These are phyloP conservation scores for Anhinga rufa DNA, from an alignment of 2,113 vertebrate species.

Conservation along the genomic window DNA sequence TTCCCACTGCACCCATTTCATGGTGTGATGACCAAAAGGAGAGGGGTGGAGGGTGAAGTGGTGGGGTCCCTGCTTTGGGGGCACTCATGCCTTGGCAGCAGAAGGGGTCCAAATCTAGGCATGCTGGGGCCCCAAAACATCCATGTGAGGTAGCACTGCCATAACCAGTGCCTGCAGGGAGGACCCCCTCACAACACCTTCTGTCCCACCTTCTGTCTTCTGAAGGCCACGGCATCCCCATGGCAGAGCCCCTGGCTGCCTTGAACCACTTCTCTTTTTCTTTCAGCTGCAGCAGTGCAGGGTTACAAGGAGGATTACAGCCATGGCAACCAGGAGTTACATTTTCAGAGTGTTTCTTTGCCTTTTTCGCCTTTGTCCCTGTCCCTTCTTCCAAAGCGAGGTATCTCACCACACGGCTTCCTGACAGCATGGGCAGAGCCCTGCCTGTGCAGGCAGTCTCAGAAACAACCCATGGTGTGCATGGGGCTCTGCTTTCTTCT, in stretches of 20 bases:
- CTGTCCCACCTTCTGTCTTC: background rate
- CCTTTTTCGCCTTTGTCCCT: background rate
- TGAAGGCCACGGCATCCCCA: background rate
- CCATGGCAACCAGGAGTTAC: background rate
- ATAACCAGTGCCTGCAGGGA: background rate
- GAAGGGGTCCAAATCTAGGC: background rate
- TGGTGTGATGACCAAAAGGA: background rate
- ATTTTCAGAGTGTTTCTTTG: background rate
- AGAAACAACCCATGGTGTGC: rapidly evolving
- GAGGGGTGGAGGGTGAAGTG: background rate
- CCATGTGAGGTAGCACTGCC: background rate
- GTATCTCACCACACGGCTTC: rapidly evolving
- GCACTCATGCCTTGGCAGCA: background rate
- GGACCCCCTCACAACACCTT: background rate
- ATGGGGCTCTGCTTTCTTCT: background rate
- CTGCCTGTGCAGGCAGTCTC: background rate
- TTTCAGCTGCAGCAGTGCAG: rapidly evolving
- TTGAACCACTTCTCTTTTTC: background rate
- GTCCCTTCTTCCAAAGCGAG: background rate
- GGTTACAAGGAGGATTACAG: background rate
- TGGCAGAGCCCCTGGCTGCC: background rate
- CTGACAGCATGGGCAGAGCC: background rate
- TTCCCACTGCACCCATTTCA: background rate
- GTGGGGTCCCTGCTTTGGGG: background rate
- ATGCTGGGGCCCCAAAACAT: background rate